These are phyloP conservation scores for Rotaria sp. DNA, from an alignment of 2,888 invertebrate species.

Conservation along the genomic window DNA sequence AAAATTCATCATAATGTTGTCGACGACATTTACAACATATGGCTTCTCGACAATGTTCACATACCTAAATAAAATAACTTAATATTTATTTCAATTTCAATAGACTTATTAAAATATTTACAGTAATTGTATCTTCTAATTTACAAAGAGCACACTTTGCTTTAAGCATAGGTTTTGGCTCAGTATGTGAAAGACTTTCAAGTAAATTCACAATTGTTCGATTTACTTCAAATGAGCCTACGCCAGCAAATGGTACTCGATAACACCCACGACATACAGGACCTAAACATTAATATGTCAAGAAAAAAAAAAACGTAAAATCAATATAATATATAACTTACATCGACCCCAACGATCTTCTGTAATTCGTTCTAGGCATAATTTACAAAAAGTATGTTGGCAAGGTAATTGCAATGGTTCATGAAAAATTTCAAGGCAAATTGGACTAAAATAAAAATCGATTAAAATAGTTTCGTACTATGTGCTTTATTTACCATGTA, in stretches of 20 bases:
- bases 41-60: constrained; percentile 40
- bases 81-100: not conserved
- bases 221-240: constrained; percentile 40
- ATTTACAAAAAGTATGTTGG: constrained; percentile 41
- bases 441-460: not conserved
- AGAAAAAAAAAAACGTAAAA: too few species aligned
- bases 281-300: not conserved
- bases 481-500: not conserved
- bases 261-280: constrained; percentile 38
- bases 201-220: constrained; percentile 39
- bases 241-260: constrained; percentile 38
- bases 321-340: not conserved
- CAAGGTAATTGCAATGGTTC: constrained; percentile 36
- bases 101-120: not conserved
- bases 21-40: constrained; percentile 36
- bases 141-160: constrained; percentile 40
- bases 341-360: constrained; percentile 41
- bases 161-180: constrained; percentile 33
- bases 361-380: constrained; percentile 34
- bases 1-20: constrained; percentile 35
- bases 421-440: constrained; percentile 1
- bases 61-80: not conserved
- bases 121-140: constrained; percentile 35
- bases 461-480: not conserved
- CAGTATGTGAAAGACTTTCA: constrained; percentile 71